phyloP scores from a whole-genome alignment of 2,797 vertebrate genomes.

The Borostomias antarcticus region DNA sequence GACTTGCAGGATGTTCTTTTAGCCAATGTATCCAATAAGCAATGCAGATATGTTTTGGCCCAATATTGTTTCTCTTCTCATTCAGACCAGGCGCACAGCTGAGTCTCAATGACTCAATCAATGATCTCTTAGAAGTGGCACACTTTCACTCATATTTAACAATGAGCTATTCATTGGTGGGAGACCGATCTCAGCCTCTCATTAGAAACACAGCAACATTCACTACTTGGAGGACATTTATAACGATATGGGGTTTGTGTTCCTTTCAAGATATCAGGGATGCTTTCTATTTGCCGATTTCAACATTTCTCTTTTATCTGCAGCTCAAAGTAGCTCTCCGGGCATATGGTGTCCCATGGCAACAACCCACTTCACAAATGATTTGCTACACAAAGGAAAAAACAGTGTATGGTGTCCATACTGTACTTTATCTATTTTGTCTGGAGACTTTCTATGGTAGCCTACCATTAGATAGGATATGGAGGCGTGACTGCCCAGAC shows the following conservation, averaged over 20 bases:
- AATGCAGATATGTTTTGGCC: no score
- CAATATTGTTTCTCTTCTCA: no score
- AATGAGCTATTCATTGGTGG: background rate
- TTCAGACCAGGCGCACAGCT: no score
- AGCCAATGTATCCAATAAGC: no score
- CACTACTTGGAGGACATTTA: no score
- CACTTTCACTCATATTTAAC: no score
- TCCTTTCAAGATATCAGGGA: no score
- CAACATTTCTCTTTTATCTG: slow-evolving; percentile 14
- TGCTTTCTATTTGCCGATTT: background rate
- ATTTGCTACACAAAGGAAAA: background rate
- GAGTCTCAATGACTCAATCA: no score
- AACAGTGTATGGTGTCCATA: background rate
- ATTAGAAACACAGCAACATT: background rate
- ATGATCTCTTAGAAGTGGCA: no score
- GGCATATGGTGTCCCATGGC: background rate
- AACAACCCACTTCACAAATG: background rate
- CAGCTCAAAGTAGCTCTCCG: background rate
- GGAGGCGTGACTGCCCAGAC: background rate
- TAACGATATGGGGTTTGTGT: background rate
- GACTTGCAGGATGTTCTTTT: no score
- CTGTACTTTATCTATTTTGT: background rate
- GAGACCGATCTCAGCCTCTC: background rate
- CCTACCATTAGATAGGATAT: background rate
- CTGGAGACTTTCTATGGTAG: background rate